phyloP scores from a whole-genome alignment of 2,797 vertebrate species.

The Tauraco hartlaubi region DNA sequence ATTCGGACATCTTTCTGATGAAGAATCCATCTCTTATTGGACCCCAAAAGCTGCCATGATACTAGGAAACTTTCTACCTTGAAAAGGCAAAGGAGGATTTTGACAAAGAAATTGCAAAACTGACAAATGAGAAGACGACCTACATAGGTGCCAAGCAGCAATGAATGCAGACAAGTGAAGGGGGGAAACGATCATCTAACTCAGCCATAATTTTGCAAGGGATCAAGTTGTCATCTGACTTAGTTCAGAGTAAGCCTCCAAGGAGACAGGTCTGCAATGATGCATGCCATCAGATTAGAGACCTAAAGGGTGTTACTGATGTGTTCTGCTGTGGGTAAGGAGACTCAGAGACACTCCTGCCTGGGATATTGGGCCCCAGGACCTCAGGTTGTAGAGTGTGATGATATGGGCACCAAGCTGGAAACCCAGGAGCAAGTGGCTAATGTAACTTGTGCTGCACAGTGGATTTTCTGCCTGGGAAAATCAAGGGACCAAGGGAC shows the following conservation, averaged over 20 bases:
- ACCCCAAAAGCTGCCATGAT: neutral
- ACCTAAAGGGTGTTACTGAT: neutral
- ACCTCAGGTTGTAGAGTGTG: neutral
- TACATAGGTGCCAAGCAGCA: neutral
- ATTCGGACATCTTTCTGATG: neutral
- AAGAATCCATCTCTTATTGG: neutral
- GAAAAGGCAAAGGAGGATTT: neutral
- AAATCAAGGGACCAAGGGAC: neutral
- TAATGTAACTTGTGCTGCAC: neutral
- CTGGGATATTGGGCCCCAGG: neutral
- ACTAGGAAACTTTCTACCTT: neutral
- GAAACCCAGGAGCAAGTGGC: neutral
- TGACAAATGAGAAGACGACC: neutral
- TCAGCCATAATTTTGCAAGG: neutral
- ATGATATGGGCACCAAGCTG: neutral
- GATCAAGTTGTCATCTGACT: neutral
- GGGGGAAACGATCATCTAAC: neutral
- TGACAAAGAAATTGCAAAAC: neutral
- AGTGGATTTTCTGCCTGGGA: neutral
- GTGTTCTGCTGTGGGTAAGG: neutral
- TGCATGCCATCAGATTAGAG: neutral
- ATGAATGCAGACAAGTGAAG: neutral
- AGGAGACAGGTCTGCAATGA: neutral
- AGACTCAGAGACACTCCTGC: accelerated
- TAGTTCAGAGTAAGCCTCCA: neutral